These are phyloP conservation scores for Drosophila kurseongensis DNA, from an alignment of 1,140 invertebrate genomes.

Conservation along the genomic window DNA sequence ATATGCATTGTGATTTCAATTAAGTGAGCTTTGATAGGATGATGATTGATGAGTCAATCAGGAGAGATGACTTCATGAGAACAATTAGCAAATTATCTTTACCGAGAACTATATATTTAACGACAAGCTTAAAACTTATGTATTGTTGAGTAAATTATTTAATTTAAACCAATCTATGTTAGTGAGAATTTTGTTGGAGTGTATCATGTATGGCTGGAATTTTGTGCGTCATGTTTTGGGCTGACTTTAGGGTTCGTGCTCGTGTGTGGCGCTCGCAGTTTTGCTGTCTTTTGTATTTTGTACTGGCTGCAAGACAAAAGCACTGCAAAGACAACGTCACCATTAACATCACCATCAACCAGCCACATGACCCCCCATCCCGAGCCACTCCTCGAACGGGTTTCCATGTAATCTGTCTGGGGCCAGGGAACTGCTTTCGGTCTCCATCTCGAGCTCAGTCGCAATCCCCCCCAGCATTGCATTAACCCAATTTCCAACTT, in stretches of 20 bases:
- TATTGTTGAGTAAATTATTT: slow-evolving; percentile 2
- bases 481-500: slow-evolving; percentile 80
- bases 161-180: neutral
- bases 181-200: slow-evolving; percentile 3
- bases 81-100: slow-evolving; percentile 2
- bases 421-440: slow-evolving; percentile 31
- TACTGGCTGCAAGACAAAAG: slow-evolving; percentile 73
- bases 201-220: slow-evolving; percentile 51
- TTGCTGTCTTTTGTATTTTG: slow-evolving; percentile 82
- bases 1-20: slow-evolving; percentile 17
- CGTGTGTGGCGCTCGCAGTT: slow-evolving; percentile 70
- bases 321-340: slow-evolving; percentile 56
- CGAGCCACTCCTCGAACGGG: slow-evolving; percentile 34
- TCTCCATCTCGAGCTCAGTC: slow-evolving; percentile 8
- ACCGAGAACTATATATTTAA: neutral
- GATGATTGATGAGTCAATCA: slow-evolving; percentile 37
- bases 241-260: slow-evolving; percentile 28
- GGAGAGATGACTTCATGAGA: slow-evolving; percentile 27
- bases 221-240: slow-evolving; percentile 72
- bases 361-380: neutral
- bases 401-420: slow-evolving; percentile 68
- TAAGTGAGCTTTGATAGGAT: slow-evolving; percentile 7
- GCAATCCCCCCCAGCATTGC: slow-evolving; percentile 62
- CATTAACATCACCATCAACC: slow-evolving; percentile 12
- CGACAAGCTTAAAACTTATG: neutral